phyloP scores from a whole-genome alignment of 1,140 invertebrate species.

The Triops longicaudatus region DNA sequence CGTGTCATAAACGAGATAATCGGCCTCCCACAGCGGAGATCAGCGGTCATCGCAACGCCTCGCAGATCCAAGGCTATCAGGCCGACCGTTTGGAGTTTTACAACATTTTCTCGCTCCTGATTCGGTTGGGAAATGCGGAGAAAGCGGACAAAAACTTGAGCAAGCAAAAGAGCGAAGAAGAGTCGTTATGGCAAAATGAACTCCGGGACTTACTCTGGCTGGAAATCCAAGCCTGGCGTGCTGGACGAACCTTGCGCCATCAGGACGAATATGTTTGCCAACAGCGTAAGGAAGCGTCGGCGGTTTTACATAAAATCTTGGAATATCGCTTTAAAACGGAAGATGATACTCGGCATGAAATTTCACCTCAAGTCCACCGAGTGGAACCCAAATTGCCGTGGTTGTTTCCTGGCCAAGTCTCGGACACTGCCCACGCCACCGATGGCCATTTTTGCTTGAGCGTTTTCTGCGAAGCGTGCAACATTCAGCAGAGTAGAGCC shows the following conservation, averaged over 20 bases:
- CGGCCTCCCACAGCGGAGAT: neutral
- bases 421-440: neutral
- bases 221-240: slow-evolving; percentile 73
- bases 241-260: slow-evolving; percentile 57
- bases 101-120: slow-evolving; percentile 56
- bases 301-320: slow-evolving; percentile 63
- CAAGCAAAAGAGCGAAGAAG: slow-evolving; percentile 62
- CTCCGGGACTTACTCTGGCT: slow-evolving; percentile 82
- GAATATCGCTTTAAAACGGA: slow-evolving; percentile 52
- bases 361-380: slow-evolving; percentile 25
- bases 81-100: slow-evolving; percentile 22
- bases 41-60: neutral
- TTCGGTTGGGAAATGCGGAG: slow-evolving; percentile 60
- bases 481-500: slow-evolving; percentile 57
- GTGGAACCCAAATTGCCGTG: slow-evolving; percentile 30
- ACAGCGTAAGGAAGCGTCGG: slow-evolving; percentile 58
- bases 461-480: slow-evolving; percentile 58
- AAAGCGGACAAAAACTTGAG: slow-evolving; percentile 41
- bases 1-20: slow-evolving; percentile 14
- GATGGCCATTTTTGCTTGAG: slow-evolving; percentile 51
- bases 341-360: neutral
- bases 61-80: slow-evolving; percentile 17
- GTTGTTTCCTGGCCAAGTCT: slow-evolving; percentile 31
- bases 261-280: slow-evolving; percentile 67
- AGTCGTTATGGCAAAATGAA: slow-evolving; percentile 76